Evolutionary conservation across 2,888 invertebrate species (phyloP), one percentile per base, ranked within the genome.

Genomic region (Deroplatys truncata): DNA sequence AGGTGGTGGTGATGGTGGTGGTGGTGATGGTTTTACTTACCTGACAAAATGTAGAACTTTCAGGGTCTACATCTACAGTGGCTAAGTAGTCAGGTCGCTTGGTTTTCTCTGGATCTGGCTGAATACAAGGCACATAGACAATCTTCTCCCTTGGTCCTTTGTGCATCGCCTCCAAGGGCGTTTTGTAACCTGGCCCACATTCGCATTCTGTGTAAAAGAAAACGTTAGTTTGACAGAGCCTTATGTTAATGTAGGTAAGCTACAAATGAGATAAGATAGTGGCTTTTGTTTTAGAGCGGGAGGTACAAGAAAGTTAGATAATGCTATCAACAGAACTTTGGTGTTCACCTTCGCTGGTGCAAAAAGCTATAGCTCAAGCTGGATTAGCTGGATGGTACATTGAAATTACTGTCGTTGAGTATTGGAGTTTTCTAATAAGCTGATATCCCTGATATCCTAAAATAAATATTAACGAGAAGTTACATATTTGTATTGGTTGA

Each of bases 51-150:
- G 97, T 97, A 16, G 96, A 94, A 90, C 99, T 99, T 1, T 95
- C 93, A 0, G 98, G 98, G 93, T 99, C 97, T 1, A 99, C 97
- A 93, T 99, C 98, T 0, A 99, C 96, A 0, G 98, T 98, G 25
- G 98, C 96, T 91, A 99, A 94, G 92, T 98, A 97, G 94, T 99
- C 99, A 3, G 97, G 96, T 92, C 97, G 96, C 0, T 94, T 95
- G 88, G 94, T 93, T 29, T 93, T 93, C 56, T 93, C 92, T 16
- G 94, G 93, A 91, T 97, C 95, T 0, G 97, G 97, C 92, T 97
- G 97, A 84, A 98, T 96, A 92, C 98, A 98, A 35, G 97, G 96
- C n/a, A 98, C 96, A 93, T 99, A 99, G 25, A 99, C 93, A 16
- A 99, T 93, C 92, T 97, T 96, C 93, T 99, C 99, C 87, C 96